Evolutionary conservation across 2,113 vertebrate genomes (phyloP).

Genomic region (Limanda limanda): DNA sequence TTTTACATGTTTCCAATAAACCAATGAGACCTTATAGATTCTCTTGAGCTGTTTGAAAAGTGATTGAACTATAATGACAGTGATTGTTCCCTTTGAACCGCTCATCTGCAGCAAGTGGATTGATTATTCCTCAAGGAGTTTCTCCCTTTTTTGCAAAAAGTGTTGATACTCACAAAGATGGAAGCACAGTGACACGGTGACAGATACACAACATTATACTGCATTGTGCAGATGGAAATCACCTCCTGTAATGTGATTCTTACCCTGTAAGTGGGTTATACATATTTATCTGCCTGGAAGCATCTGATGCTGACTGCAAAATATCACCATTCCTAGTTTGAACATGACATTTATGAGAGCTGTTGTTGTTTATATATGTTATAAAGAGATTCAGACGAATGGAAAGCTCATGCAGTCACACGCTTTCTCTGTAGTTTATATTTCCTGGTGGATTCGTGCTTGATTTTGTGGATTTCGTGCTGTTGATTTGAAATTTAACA

Average conservation of each 20-base stretch:
- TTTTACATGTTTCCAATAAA: constrained; percentile 59
- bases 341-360: not conserved
- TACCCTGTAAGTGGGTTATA: constrained; percentile 30
- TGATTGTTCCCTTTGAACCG: constrained; percentile 39
- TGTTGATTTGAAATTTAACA: not conserved
- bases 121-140: constrained; percentile 40
- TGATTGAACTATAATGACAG: constrained; percentile 46
- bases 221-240: constrained; percentile 29
- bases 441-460: not conserved
- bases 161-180: not conserved
- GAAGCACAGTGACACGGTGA: not conserved
- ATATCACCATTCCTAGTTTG: not conserved
- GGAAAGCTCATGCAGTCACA: not conserved
- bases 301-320: constrained; percentile 18
- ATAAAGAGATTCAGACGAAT: not conserved
- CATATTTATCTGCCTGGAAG: constrained; percentile 35
- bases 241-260: constrained; percentile 42
- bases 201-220: constrained; percentile 39
- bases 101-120: constrained; percentile 28
- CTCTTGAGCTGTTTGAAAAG: constrained; percentile 11
- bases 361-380: not conserved
- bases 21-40: constrained; percentile 29
- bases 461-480: not conserved
- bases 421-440: not conserved
- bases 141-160: constrained; percentile 12